Percentiles rank a stretch among this genome's conserved stretches.
Conservation (phyloP, 2,113 vertebrate species). For the Capreolus pygargus region DNA sequence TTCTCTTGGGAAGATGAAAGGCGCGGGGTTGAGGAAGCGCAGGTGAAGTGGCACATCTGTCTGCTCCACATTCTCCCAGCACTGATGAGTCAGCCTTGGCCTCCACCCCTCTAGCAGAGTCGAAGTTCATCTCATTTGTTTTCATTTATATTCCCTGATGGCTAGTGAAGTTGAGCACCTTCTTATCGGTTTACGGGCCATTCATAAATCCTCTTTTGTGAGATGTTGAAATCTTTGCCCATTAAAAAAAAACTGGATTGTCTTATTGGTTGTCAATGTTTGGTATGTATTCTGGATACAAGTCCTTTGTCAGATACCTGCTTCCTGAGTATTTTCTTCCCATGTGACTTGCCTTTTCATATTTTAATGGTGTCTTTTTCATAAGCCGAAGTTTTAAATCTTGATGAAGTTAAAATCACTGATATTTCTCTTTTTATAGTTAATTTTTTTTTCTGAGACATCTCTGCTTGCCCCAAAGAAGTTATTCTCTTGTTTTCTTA, state of each 20-base stretch:
- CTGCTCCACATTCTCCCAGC: not conserved
- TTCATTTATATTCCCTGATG: not conserved
- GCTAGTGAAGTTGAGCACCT: not conserved
- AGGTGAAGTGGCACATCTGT: not conserved
- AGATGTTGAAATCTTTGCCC: not conserved
- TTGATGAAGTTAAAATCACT: not conserved
- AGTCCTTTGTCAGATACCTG: not conserved
- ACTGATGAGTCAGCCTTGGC: not conserved
- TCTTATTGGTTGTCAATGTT: not conserved
- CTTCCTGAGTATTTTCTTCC: not conserved
- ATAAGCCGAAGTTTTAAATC: not conserved
- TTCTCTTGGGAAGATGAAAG: not conserved
- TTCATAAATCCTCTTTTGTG: not conserved
- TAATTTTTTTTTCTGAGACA: not conserved
- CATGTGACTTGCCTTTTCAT: not conserved
- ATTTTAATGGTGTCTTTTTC: not conserved
- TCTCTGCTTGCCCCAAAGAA: not conserved
- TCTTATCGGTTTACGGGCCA: accelerated
- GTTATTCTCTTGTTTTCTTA: not conserved
- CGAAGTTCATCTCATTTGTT: too few species aligned
- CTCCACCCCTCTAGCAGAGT: not conserved
- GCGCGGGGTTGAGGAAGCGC: not conserved
- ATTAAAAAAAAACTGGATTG: not conserved
- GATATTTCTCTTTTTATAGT: not conserved
- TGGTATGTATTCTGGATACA: not conserved